These are phyloP conservation scores for Cryptophagus acutangulus DNA, from an alignment of 2,888 invertebrate species.

Conservation along the genomic window DNA sequence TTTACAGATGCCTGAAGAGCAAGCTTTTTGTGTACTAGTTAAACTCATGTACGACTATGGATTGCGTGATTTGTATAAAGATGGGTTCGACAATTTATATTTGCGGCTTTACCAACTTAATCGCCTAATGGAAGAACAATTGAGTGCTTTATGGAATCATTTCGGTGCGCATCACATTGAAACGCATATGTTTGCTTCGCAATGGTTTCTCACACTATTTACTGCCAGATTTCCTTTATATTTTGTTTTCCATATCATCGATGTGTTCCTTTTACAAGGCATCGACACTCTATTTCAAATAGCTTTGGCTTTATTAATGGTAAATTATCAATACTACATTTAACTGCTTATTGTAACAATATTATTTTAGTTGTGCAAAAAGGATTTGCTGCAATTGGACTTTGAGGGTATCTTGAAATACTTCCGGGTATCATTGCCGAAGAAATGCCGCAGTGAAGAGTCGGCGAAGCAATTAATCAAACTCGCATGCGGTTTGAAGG, in stretches of 20 bases:
- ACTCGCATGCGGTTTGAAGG: slow-evolving; percentile 84
- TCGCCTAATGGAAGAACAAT: slow-evolving; percentile 85
- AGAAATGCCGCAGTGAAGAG: slow-evolving; percentile 90
- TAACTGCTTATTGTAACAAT: slow-evolving; percentile 6
- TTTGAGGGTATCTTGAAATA: slow-evolving; percentile 98
- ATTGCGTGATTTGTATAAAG: slow-evolving; percentile 89
- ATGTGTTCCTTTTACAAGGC: slow-evolving; percentile 92
- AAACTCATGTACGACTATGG: slow-evolving; percentile 97
- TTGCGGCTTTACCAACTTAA: slow-evolving; percentile 93
- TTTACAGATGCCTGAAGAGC: slow-evolving; percentile 96
- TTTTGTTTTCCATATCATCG: slow-evolving; percentile 94
- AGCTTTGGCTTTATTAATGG: slow-evolving; percentile 85
- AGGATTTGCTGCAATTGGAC: slow-evolving; percentile 86
- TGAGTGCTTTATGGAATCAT: slow-evolving; percentile 75
- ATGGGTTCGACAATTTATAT: slow-evolving; percentile 94
- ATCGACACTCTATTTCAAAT: slow-evolving; percentile 95
- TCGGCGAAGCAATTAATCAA: slow-evolving; percentile 85
- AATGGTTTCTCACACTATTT: slow-evolving; percentile 99
- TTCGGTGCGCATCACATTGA: slow-evolving; percentile 81
- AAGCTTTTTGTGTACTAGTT: slow-evolving; percentile 95
- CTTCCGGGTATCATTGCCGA: slow-evolving; percentile 94
- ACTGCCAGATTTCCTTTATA: slow-evolving; percentile 97
- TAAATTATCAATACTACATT: slow-evolving; percentile 48
- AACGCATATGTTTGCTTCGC: slow-evolving; percentile 98
- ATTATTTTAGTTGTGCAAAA: slow-evolving; percentile 64